These are phyloP conservation scores for Drosophila kanekoi DNA, from an alignment of 2,888 invertebrate genomes.

Conservation along the genomic window DNA sequence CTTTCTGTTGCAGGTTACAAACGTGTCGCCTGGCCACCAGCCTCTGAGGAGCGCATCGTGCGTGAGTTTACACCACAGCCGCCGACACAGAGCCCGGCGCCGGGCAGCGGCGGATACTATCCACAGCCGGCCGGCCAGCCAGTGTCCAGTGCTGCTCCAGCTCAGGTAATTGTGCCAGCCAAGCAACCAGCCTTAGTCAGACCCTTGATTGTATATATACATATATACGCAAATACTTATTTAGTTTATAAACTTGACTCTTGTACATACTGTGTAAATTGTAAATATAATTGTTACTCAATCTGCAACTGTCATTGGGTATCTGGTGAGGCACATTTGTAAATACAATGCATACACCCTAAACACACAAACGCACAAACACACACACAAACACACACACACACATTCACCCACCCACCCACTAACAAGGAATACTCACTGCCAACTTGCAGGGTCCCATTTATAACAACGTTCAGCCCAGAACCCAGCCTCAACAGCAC, in stretches of 20 bases:
- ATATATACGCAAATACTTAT: constrained; percentile 8
- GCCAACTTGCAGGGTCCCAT: constrained; percentile 78
- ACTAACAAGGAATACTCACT: constrained; percentile 49
- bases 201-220: constrained; percentile 23
- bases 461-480: constrained; percentile 79
- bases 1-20: constrained; percentile 88
- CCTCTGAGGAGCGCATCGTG: constrained; percentile 89
- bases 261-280: constrained; percentile 53
- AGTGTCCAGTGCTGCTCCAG: constrained; percentile 57
- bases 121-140: constrained; percentile 49
- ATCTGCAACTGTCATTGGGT: constrained; percentile 55
- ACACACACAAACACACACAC: not conserved
- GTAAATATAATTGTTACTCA: constrained; percentile 69
- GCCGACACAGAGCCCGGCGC: constrained; percentile 74
- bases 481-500: constrained; percentile 51
- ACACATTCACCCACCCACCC: constrained; percentile 8
- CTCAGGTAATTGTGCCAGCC: constrained; percentile 74
- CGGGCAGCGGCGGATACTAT: constrained; percentile 67
- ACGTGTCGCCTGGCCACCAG: constrained; percentile 95
- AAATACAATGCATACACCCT: constrained; percentile 31
- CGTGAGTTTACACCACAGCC: constrained; percentile 85
- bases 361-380: not conserved
- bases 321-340: constrained; percentile 50
- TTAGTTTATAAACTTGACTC: constrained; percentile 6
- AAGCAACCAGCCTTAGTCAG: constrained; percentile 1